Evolutionary conservation across 2,113 vertebrate species (phyloP).

Genomic region (Pitta sordida): DNA sequence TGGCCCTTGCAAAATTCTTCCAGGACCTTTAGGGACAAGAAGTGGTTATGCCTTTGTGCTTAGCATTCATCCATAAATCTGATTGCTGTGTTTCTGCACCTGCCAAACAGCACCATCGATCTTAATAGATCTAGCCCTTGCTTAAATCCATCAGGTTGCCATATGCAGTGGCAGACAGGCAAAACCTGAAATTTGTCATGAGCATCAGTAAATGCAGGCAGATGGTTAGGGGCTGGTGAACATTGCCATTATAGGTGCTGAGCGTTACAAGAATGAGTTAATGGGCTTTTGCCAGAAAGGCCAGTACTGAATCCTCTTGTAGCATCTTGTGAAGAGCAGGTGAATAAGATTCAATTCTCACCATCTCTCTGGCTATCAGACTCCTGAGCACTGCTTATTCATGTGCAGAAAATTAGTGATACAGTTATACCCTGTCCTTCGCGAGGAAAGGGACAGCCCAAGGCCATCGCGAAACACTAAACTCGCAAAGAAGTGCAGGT

Average conservation of each 20-base stretch:
- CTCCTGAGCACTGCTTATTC: neutral
- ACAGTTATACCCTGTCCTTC: too few species aligned
- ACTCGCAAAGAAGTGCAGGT: too few species aligned
- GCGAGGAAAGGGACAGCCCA: too few species aligned
- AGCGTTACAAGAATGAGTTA: neutral
- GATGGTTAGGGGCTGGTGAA: neutral
- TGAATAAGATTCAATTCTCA: neutral
- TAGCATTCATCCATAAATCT: neutral
- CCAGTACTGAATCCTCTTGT: neutral
- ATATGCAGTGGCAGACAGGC: slow-evolving; percentile 18
- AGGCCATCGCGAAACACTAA: too few species aligned
- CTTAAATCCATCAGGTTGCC: slow-evolving; percentile 40
- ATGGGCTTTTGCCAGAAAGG: neutral
- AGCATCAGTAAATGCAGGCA: neutral
- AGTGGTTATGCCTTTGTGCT: neutral
- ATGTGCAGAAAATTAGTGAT: neutral
- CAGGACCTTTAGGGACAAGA: neutral
- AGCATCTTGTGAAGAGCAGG: neutral
- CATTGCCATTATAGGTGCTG: neutral
- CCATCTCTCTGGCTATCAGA: neutral
- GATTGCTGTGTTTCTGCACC: neutral
- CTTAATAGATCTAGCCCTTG: slow-evolving; percentile 28
- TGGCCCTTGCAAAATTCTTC: neutral
- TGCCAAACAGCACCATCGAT: neutral
- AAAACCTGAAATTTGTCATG: slow-evolving; percentile 18